These are phyloP conservation scores for Xestia c-nigrum DNA, from an alignment of 2,888 invertebrate species.

Conservation along the genomic window DNA sequence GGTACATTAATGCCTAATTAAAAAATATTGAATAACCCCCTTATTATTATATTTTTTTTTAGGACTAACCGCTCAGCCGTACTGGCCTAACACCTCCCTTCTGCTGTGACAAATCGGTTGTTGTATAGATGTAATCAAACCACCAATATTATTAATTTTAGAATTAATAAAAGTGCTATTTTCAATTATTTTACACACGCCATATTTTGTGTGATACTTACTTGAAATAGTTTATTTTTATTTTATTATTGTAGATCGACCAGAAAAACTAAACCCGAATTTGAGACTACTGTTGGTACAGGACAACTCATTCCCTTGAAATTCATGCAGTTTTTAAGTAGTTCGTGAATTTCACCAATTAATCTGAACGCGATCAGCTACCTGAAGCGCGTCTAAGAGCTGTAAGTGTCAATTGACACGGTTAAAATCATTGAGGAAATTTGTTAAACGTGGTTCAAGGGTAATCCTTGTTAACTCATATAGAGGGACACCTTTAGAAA, in stretches of 20 bases:
- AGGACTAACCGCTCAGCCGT: constrained; percentile 25
- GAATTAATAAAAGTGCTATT: constrained; percentile 56
- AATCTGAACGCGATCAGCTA: not conserved
- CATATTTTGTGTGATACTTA: constrained; percentile 61
- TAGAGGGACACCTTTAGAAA: not conserved
- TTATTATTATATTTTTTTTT: not conserved
- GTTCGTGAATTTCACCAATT: not conserved
- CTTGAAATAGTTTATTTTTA: constrained; percentile 43
- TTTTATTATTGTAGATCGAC: constrained; percentile 38
- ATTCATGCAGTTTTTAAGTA: not conserved
- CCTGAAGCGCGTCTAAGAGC: not conserved
- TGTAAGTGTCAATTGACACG: not conserved
- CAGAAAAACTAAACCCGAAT: constrained; percentile 24
- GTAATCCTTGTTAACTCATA: not conserved
- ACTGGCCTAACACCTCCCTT: constrained; percentile 36
- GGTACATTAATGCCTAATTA: not conserved
- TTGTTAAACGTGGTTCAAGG: not conserved
- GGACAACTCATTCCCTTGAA: not conserved
- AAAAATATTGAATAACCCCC: not conserved
- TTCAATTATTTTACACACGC: constrained; percentile 55
- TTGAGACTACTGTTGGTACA: not conserved
- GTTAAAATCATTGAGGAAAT: not conserved
- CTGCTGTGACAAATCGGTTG: constrained; percentile 49
- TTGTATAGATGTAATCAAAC: constrained; percentile 43
- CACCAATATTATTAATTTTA: constrained; percentile 37